phyloP scores from a whole-genome alignment of 2,113 vertebrate species.

The Hemibagrus wyckioides region DNA sequence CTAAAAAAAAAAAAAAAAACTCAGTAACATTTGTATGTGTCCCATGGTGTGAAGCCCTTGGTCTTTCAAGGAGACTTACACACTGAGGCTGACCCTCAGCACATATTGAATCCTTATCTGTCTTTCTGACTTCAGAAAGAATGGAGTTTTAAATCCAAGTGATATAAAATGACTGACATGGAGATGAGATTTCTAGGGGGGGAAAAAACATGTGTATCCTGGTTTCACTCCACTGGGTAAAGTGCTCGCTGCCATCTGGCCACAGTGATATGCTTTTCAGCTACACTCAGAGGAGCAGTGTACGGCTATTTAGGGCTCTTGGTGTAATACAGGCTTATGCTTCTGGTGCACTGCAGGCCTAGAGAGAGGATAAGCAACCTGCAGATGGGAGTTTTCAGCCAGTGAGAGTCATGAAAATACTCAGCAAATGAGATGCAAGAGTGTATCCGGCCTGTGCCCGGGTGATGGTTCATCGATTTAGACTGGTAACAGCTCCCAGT shows the following conservation, averaged over 20 bases:
- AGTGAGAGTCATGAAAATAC: not conserved
- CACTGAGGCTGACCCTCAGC: not conserved
- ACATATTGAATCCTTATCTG: not conserved
- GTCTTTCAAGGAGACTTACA: not conserved
- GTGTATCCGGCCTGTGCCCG: not conserved
- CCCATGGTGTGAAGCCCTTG: not conserved
- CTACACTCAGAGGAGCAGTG: constrained; percentile 8
- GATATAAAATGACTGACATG: not conserved
- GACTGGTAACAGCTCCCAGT: not conserved
- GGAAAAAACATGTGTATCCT: not conserved
- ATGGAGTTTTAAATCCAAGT: not conserved
- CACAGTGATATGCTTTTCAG: constrained; percentile 39
- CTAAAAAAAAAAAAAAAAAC: not conserved
- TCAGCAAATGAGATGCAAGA: constrained; percentile 12
- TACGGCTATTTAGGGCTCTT: not conserved
- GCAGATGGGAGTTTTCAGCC: not conserved
- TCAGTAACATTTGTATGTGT: constrained; percentile 2
- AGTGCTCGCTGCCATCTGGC: constrained; percentile 22
- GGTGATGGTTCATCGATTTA: not conserved
- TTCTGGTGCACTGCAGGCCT: constrained; percentile 17
- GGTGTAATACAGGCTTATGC: not conserved
- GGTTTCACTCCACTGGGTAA: constrained; percentile 2
- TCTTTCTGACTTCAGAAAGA: not conserved
- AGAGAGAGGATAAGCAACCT: constrained; percentile 1
- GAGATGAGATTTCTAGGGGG: not conserved